phyloP scores from a whole-genome alignment of 2,113 vertebrate species.

The Anguilla japonica region DNA sequence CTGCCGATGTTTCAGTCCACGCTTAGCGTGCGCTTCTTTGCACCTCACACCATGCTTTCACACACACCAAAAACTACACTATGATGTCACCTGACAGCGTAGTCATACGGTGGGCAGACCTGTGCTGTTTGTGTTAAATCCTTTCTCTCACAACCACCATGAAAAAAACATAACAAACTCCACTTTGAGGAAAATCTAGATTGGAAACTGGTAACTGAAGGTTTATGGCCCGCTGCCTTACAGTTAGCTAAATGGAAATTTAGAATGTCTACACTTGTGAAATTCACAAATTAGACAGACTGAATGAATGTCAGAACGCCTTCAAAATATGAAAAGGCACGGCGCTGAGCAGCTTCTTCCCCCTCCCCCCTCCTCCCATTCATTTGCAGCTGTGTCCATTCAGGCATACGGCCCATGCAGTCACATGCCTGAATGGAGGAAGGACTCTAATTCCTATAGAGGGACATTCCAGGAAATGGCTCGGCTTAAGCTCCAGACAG shows the following conservation, averaged over 20 bases:
- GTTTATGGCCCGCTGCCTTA: neutral
- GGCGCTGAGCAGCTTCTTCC: too few relatives aligned
- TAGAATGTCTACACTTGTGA: neutral
- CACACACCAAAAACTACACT: neutral
- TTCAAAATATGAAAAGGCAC: neutral
- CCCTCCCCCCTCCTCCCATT: neutral
- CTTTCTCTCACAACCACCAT: neutral
- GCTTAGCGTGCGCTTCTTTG: neutral
- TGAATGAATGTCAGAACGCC: neutral
- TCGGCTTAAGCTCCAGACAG: too few relatives aligned
- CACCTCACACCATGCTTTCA: neutral
- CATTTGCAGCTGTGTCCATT: neutral
- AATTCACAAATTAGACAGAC: neutral
- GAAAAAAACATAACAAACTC: neutral
- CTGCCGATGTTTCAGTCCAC: neutral
- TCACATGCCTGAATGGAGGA: neutral
- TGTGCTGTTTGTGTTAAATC: neutral
- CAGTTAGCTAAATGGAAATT: neutral
- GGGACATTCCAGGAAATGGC: neutral
- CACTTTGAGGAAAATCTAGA: neutral
- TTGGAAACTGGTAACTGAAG: neutral
- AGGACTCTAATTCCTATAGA: neutral
- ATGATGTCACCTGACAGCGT: too few relatives aligned
- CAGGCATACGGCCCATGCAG: neutral
- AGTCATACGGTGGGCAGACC: neutral